Percentiles rank a stretch among this genome's conserved stretches.
phyloP scores from a whole-genome alignment of 2,113 vertebrate species.

The Sardina pilchardus region DNA sequence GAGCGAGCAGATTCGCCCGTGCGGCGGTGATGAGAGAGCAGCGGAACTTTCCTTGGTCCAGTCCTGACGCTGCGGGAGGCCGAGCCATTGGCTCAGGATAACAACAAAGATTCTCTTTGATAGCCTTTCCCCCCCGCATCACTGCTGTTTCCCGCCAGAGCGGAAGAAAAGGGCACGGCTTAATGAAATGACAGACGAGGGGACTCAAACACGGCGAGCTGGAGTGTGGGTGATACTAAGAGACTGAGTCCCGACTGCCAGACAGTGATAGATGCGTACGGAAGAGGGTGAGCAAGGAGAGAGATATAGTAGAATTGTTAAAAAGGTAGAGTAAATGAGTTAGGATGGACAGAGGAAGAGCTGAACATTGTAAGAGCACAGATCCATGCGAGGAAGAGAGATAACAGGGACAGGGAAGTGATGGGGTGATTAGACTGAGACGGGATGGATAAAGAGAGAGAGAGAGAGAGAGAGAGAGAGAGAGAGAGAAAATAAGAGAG shows the following conservation, averaged over 20 bases:
- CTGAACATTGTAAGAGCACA: neutral
- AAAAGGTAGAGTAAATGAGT: neutral
- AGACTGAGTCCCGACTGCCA: neutral
- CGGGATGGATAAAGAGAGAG: neutral
- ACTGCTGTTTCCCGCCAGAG: neutral
- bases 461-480: neutral
- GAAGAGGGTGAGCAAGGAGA: neutral
- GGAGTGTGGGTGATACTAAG: neutral
- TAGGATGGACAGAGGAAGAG: neutral
- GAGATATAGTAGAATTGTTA: neutral
- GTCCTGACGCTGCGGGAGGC: neutral
- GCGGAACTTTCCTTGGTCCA: neutral
- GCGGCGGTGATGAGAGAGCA: neutral
- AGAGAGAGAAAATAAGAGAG: neutral
- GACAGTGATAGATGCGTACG: neutral
- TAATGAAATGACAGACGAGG: conserved; percentile 8
- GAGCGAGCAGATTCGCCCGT: neutral
- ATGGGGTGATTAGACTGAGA: neutral
- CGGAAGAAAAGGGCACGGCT: neutral
- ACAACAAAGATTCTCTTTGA: neutral
- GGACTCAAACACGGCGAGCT: neutral
- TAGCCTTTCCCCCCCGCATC: neutral
- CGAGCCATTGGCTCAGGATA: neutral
- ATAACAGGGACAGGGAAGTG: neutral
- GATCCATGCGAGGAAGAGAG: neutral